Percentiles rank a stretch among this genome's conserved stretches.
Conservation (phyloP, 2,888 invertebrate genomes). For the Drosophila acutilabella region DNA sequence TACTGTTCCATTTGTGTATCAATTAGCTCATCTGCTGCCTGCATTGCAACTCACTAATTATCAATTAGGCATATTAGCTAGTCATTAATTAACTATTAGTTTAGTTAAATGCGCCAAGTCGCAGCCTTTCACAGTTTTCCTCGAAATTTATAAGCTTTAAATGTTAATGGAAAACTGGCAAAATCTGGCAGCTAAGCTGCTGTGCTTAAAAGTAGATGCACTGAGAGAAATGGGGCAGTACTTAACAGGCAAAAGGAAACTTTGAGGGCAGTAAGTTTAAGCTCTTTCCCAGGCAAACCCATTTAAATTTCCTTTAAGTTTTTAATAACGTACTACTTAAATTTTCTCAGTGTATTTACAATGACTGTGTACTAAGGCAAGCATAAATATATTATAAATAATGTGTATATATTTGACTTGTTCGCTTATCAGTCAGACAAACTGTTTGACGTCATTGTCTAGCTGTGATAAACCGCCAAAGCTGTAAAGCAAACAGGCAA, state of each 20-base stretch:
- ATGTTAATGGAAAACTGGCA: too few species aligned
- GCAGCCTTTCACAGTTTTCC: not conserved
- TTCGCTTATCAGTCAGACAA: constrained; percentile 23
- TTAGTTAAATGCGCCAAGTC: not conserved
- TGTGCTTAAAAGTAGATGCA: too few species aligned
- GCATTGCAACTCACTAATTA: constrained; percentile 8
- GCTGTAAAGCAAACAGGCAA: constrained; percentile 13
- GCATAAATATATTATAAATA: constrained; percentile 2
- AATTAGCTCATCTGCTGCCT: constrained; percentile 32
- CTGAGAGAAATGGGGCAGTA: too few species aligned
- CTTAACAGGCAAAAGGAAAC: too few species aligned
- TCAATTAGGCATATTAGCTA: constrained; percentile 8
- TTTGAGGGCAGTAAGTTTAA: too few species aligned
- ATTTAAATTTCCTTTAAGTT: too few species aligned
- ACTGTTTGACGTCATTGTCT: constrained; percentile 28
- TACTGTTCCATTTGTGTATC: constrained; percentile 17
- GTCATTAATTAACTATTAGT: constrained; percentile 1
- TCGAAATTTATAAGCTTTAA: too few species aligned
- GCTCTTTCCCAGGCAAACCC: too few species aligned
- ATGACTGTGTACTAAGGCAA: constrained; percentile 1
- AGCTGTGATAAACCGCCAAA: constrained; percentile 14
- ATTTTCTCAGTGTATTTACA: not conserved
- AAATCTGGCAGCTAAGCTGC: too few species aligned
- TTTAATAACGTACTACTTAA: too few species aligned
- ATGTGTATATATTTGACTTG: constrained; percentile 1